Evolutionary conservation across 2,888 invertebrate species (phyloP), one percentile per base, ranked within the genome.

Genomic region (Luperina testacea): DNA sequence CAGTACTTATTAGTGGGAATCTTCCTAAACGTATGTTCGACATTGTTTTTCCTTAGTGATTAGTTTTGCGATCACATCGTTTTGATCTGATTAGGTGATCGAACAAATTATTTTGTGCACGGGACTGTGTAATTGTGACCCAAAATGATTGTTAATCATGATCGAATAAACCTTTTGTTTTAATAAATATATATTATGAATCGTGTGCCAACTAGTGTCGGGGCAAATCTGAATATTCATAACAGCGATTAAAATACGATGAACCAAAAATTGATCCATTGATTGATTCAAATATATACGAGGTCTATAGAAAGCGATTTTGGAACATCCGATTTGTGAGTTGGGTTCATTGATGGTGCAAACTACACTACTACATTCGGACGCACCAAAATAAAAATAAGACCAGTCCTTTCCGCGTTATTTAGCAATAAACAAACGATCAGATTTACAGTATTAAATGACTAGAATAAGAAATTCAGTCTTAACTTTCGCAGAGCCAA

Each of bases 151-250:
- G 45, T 70, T 27, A 45, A 72, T 57, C 57, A 24, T 27, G 4
- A 59, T 32, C 57, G 6, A 32, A 17, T n/a, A 32, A 75, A 59
- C 13, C 17, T 11, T 11, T 59, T 48, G 13, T n/a, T 74, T 32
- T 1, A 45, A 42, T 63, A 11, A 78, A 38, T 38, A 27, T 53
- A 32, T 45, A 17, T 38, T n/a, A 24, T 27, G n/a, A 67, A 27
- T 61, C 17, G n/a, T 59, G 38, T 2, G n/a, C 42, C 65, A 75
- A 32, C 24, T 65, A 65, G 27, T 45, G n/a, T 45, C 45, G 5
- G 1, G 9, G 53, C 3, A 27, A 24, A 68, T 38, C 17, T 77
- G 67, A 82, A 82, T 80, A 80, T 80, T 83, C 20, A 80, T 83
- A 68, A 24, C 11, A 48, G 15, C 20, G 15, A 68, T 83, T 68